phyloP scores from a whole-genome alignment of 2,113 vertebrate genomes.

The Anolis carolinensis region DNA sequence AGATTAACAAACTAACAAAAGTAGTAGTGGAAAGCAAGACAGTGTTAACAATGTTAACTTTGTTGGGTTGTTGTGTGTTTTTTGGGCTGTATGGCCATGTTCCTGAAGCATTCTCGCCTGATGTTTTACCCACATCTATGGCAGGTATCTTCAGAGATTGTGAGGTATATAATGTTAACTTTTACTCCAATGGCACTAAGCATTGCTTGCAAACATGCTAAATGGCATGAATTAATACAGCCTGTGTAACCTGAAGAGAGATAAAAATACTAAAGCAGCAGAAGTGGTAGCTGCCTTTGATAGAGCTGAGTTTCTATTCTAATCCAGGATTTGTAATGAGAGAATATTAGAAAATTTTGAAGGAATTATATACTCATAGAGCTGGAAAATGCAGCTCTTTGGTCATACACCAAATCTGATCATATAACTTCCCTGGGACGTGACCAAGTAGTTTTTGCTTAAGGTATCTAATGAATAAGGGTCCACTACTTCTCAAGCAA shows the following conservation, averaged over 20 bases:
- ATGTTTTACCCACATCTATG: too few species aligned
- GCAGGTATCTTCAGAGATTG: too few species aligned
- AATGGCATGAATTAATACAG: slow-evolving; percentile 25
- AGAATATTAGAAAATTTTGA: neutral
- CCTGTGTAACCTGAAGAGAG: neutral
- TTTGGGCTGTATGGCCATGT: too few species aligned
- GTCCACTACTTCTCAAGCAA: neutral
- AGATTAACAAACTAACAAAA: slow-evolving; percentile 65
- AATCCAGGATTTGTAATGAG: neutral
- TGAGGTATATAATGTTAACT: neutral
- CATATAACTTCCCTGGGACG: too few species aligned
- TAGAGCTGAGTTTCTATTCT: neutral
- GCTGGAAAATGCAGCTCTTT: too few species aligned
- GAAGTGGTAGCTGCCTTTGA: neutral
- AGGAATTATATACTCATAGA: neutral
- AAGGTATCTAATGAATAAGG: too few species aligned
- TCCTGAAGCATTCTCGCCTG: too few species aligned
- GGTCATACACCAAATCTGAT: too few species aligned
- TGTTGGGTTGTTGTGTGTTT: too few species aligned
- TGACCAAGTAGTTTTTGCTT: too few species aligned
- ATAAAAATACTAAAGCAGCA: neutral
- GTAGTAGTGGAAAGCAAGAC: slow-evolving; percentile 3
- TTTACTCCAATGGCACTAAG: neutral
- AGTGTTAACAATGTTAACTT: too few species aligned
- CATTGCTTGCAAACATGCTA: slow-evolving; percentile 2